Percentiles rank a stretch among this genome's conserved stretches.
Conservation (phyloP, 2,797 vertebrate genomes). For the Neosalanx taihuensis region DNA sequence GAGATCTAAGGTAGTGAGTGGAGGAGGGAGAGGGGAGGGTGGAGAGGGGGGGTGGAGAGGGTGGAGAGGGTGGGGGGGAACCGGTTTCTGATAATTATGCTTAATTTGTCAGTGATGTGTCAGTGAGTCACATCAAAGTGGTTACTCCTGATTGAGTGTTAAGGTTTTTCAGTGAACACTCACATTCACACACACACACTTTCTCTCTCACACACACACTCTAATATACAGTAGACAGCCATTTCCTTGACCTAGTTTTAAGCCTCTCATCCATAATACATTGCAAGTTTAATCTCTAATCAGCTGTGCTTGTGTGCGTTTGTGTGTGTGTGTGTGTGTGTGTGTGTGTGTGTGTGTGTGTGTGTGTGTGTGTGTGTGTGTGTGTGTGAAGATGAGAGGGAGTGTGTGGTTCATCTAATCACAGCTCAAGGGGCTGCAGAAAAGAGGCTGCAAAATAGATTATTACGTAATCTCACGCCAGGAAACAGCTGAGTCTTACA, state of each 20-base stretch:
- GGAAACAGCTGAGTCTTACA: slow-evolving; percentile 11
- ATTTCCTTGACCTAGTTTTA: slow-evolving; percentile 2
- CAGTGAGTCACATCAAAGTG: too few relatives aligned
- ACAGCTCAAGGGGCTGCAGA: neutral
- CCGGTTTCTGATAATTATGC: too few relatives aligned
- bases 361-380: slow-evolving; percentile 3
- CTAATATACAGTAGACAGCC: neutral
- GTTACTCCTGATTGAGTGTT: neutral
- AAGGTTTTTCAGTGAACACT: neutral
- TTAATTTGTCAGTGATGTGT: too few relatives aligned
- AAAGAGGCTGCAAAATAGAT: slow-evolving; percentile 11
- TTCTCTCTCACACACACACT: slow-evolving; percentile 2
- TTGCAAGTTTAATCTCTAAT: neutral
- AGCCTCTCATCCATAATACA: slow-evolving; percentile 20
- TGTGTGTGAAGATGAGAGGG: neutral
- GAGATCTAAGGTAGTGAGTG: too few relatives aligned
- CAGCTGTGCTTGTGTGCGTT: slow-evolving; percentile 9
- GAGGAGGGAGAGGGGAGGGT: too few relatives aligned
- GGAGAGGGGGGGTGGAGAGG: too few relatives aligned
- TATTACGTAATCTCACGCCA: slow-evolving; percentile 33
- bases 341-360: slow-evolving; percentile 2
- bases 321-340: slow-evolving; percentile 7
- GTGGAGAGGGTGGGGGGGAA: too few relatives aligned
- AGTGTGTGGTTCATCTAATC: neutral
- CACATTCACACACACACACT: neutral